Evolutionary conservation across 2,888 invertebrate species (phyloP), one percentile per base, ranked within the genome.

Genomic region (Dyspetes luteomarginatus): DNA sequence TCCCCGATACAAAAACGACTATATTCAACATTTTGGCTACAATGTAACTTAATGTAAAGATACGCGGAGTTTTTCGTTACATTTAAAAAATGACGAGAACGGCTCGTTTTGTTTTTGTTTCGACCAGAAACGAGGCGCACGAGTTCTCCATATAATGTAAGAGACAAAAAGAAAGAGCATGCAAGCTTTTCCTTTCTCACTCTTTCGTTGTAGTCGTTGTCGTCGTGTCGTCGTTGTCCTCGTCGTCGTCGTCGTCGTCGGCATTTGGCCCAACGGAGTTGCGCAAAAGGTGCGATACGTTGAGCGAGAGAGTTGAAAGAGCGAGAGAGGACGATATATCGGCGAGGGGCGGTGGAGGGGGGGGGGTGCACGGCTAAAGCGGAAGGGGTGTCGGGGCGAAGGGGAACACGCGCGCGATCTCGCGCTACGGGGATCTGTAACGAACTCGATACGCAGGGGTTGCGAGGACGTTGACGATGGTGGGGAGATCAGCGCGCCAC

Each of bases 401-500:
- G 64, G 45, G 56, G 64, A 52, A 48, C 74, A 72, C 45, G 48
- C 36, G 74, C 64, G 85, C 79, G 90, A 90, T 90, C 90, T 90
- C 87, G 84, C 87, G 85, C 88, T 83, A 87, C 87, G 85, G 90
- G 90, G 89, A 90, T 90, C 90, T 90, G 86, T 90, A 90, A 90
- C 90, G 89, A 89, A 90, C 90, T 90, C 90, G 89, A 90, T 90
- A 80, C 76, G 85, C 82, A 85, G 87, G 86, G 88, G 86, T 84
- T 81, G 86, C 78, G 81, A 69, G 83, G 84, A 77, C 82, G 62
- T 78, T 72, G 69, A n/a, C 48, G 56, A 41, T 71, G 81, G 85
- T 79, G 71, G 83, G n/a, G 81, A 45, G 67, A 69, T 68, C 74
- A n/a, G n/a, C n/a, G 56, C 62, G 73, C 71, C 80, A 73, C 64